Evolutionary conservation across 2,797 vertebrate species (phyloP), one percentile per base, ranked within the genome.

Genomic region (Darevskia nairensis): DNA sequence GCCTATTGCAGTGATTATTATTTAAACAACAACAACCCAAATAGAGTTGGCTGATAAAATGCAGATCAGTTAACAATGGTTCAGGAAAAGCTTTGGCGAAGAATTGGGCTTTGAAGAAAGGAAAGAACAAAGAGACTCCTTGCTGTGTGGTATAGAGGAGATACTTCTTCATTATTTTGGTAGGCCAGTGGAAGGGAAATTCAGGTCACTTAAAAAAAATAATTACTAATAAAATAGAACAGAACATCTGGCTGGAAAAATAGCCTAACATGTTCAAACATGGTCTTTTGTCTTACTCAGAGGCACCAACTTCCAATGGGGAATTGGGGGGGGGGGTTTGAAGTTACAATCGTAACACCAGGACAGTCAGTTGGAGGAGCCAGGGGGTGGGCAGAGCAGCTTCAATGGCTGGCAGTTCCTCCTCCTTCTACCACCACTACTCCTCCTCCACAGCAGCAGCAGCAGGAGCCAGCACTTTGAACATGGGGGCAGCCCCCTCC

Each of bases 361-460:
- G 50, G 50, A 55, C 3, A 5, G 3, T 1, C 0, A 5, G 3
- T 1, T 1, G 13, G 50, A 55, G 13, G 50, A 55, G 50, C 50
- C 13, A 15, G 50, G 50, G 46, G 13, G 50, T 55, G 50, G 50
- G 50, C 50, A 55, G 13, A 15, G 13, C 50, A 55, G 50, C 13
- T 55, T 55, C 50, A 15, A 15, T 55, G 50, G 50, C 50, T 55
- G 50, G 13, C 50, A 55, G 50, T 55, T 55, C 50, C 50, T 55
- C 50, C 13, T 55, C 13, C 13, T 55, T 15, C 50, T 55, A 11
- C 13, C 50, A 55, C 13, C 50, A 55, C 50, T 55, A 55, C 50
- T 55, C 50, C 0, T 11, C 13, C 50, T 55, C 50, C 50, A 55
- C 50, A 55, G 50, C 50, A 55, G 50, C 11, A 50, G 50, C 3